phyloP scores from a whole-genome alignment of 2,113 vertebrate species.

The Laterallus jamaicensis region DNA sequence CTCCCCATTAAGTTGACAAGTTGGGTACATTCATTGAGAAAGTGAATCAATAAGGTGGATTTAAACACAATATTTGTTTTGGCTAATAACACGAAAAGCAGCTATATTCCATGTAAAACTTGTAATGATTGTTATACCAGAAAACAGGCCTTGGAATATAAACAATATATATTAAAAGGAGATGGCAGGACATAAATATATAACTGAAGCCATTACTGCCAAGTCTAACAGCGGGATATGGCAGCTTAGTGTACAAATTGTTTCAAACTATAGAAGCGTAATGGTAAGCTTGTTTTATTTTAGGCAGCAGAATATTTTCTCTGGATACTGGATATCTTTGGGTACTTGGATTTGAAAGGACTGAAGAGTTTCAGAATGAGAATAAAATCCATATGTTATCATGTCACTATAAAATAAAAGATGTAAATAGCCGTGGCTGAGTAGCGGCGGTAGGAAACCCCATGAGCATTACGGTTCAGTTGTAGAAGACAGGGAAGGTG shows the following conservation, averaged over 20 bases:
- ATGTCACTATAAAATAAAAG: not conserved
- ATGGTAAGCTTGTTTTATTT: conserved; percentile 18
- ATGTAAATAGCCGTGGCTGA: not conserved
- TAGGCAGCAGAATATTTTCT: conserved; percentile 30
- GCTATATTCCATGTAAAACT: conserved; percentile 27
- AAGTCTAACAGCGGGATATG: conserved; percentile 48
- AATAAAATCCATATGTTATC: not conserved
- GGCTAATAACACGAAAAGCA: conserved; percentile 22
- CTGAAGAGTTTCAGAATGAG: not conserved
- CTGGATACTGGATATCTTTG: not conserved
- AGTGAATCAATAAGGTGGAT: conserved; percentile 42
- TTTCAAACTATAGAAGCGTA: conserved; percentile 6
- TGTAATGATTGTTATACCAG: conserved; percentile 53
- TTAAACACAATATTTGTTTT: conserved; percentile 57
- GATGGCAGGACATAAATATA: conserved; percentile 56
- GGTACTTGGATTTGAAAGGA: conserved; percentile 11
- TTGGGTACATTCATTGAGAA: not conserved
- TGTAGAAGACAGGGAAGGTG: not conserved
- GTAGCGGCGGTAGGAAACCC: not conserved
- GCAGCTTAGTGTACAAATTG: conserved; percentile 44
- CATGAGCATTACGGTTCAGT: fast-evolving
- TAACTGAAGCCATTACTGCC: conserved; percentile 39
- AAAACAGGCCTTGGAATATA: conserved; percentile 42
- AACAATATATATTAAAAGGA: conserved; percentile 57
- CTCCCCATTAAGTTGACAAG: not conserved